Conservation (phyloP, 53 echinoderm and acorn worm species). For the Glandiceps talaboti region DNA sequence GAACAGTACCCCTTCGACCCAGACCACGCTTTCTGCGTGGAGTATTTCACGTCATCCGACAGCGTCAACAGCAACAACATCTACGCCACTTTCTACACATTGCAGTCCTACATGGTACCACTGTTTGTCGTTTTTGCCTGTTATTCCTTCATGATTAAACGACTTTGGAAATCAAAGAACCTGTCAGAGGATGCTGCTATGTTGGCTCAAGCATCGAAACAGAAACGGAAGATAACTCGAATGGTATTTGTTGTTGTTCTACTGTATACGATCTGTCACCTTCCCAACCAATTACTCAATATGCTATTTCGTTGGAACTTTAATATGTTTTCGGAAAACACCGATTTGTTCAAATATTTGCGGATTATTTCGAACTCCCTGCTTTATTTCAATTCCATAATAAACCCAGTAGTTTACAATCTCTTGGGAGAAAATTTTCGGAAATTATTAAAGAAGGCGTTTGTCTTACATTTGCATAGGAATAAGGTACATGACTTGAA, state of each 20-base stretch:
- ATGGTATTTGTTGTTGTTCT: background rate
- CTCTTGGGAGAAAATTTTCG: background rate
- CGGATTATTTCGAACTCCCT: background rate
- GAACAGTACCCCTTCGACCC: background rate
- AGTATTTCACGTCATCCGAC: background rate
- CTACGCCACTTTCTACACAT: background rate
- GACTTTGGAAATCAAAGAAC: background rate
- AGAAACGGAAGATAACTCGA: background rate
- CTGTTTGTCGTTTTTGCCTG: background rate
- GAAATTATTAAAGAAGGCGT: background rate
- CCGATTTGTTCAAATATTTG: background rate
- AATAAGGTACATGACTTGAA: background rate
- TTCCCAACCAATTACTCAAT: background rate
- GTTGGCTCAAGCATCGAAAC: background rate
- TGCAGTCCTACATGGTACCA: background rate
- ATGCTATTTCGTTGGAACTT: background rate
- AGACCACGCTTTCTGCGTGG: background rate
- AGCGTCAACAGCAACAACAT: background rate
- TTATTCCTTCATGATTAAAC: background rate
- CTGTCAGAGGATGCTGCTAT: background rate
- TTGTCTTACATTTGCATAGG: background rate
- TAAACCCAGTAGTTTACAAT: background rate
- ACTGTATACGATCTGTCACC: background rate
- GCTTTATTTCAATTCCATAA: background rate
- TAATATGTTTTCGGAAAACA: background rate